Evolutionary conservation across 2,797 vertebrate species (phyloP), one percentile per base, ranked within the genome.

Genomic region (Cynopterus sphinx): DNA sequence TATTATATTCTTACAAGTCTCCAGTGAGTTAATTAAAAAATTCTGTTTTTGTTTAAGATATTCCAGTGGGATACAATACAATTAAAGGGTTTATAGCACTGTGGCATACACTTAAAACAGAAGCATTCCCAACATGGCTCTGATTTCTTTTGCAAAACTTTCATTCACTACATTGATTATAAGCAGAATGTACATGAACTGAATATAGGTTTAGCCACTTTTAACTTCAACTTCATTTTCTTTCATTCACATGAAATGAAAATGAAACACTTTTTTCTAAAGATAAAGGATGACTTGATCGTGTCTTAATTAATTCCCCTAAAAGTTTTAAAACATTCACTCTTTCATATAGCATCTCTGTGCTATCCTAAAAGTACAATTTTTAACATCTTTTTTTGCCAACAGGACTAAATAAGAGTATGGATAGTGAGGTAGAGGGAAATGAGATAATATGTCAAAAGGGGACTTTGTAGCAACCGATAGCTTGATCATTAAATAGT

Each of bases 1-100:
- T 43, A 95, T 59, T 65, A 91, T 87, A 85, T 78, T 24, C 59
- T 96, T 93, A 90, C 63, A 96, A 82, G 74, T 93, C 91, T 96
- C 89, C 84, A 96, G 73, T 87, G 90, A 90, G 73, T 96, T 94
- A 97, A 97, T 96, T 88, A 97, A 83, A 91, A 96, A 96, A 94
- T 94, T 90, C 71, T 96, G 81, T 39, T 97, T 97, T 95, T 96
- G 89, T 90, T 96, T 75, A 70, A 92, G 87, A 93, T 91, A 91
- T 59, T 96, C 93, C 65, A 92, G 31, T 41, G 67, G 81, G 94
- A 95, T 81, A 85, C 55, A 94, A 97, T 96, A 94, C 73, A 91
- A 84, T 95, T 43, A 88, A 94, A 96, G 51, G 19, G 57, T 92
- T 97, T 92, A 90, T 5, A 87, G 94, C 33, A 73, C 94, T 67